Base-by-base conservation (phyloP, 2,888 invertebrate species). In the Blomia tropicalis region DNA sequence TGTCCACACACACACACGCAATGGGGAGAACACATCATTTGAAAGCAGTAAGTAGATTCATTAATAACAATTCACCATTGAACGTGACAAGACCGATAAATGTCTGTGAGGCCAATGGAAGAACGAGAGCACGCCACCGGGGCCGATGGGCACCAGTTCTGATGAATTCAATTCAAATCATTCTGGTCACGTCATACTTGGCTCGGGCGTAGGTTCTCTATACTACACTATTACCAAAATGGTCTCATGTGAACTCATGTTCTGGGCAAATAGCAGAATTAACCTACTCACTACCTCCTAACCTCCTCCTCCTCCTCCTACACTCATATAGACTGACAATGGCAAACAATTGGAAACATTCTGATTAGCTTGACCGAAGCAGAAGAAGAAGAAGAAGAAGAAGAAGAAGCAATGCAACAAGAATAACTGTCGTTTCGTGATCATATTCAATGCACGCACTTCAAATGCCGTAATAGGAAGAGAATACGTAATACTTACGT, bases 21-120 rank as follows among this genome's bases (percentile, higher is more conserved):
- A n/a, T n/a, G n/a, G n/a, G n/a, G n/a, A n/a, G n/a, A n/a, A n/a
- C n/a, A n/a, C n/a, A n/a, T n/a, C n/a, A n/a, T n/a, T n/a, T n/a
- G n/a, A n/a, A n/a, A 56, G 30, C 25, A 56, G 29, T 56, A 56
- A 56, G 29, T 56, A 56, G 56, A 56, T 27, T 56, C 56, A 56
- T 56, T 56, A 56, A 56, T 56, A n/a, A 47, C 51, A 47, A 47
- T 47, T 47, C 51, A 47, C 7, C 51, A 47, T n/a, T n/a, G 51
- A n/a, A 47, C 51, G 51, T 47, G 51, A 47, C 51, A 47, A 27
- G 51, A 7, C 51, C 51, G 51, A 47, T 27, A 47, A 47, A 47
- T 47, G n/a, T n/a, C n/a, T n/a, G 51, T 11, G 51, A 7, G 22
- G 7, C 22, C 51, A 47, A n/a, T 17, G 41, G 14, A n/a, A 41